phyloP scores from a whole-genome alignment of 2,113 vertebrate genomes.

The Pseudopodoces humilis region DNA sequence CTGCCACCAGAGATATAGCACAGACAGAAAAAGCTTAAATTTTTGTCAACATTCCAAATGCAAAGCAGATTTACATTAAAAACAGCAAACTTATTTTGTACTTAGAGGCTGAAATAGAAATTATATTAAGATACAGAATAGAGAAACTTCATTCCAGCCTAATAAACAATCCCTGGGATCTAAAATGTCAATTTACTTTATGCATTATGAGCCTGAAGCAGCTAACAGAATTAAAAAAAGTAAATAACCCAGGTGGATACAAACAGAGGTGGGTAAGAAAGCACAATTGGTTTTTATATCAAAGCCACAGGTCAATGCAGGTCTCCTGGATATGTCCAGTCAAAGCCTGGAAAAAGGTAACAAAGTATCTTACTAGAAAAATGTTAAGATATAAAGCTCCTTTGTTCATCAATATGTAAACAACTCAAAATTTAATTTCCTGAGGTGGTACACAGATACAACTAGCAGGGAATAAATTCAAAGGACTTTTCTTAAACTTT shows the following conservation, averaged over 20 bases:
- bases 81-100: not conserved
- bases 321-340: not conserved
- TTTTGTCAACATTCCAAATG: not conserved
- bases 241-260: fast-evolving
- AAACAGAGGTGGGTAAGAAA: not conserved
- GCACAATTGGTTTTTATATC: not conserved
- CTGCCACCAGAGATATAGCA: not conserved
- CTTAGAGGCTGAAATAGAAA: not conserved
- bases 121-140: not conserved
- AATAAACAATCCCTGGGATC: not conserved
- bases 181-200: not conserved
- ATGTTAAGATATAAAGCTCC: not conserved
- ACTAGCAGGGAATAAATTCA: not conserved
- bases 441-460: not conserved
- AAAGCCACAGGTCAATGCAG: not conserved
- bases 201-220: not conserved
- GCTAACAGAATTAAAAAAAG: not conserved
- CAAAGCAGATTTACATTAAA: not conserved
- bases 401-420: not conserved
- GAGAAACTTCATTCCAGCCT: not conserved
- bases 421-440: not conserved
- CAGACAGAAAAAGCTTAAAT: not conserved
- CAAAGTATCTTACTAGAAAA: not conserved
- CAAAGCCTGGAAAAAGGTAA: not conserved
- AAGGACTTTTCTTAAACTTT: not conserved